Evolutionary conservation across 2,888 invertebrate genomes (phyloP), one percentile per base, ranked within the genome.

Genomic region (Pammene fasciana): DNA sequence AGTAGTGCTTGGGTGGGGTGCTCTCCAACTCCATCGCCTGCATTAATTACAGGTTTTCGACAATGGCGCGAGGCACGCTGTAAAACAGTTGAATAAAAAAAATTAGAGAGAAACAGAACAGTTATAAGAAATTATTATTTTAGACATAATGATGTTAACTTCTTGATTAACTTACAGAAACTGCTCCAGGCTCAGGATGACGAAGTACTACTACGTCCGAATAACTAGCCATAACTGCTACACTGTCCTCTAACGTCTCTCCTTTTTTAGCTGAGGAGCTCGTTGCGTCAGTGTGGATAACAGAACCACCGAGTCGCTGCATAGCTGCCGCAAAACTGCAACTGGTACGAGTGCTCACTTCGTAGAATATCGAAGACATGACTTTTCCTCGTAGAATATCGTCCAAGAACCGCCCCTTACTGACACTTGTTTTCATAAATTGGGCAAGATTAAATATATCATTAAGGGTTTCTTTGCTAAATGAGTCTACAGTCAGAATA

Each of bases 1-100:
- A 99, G 93, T 13, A 99, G 92, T 0, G 99, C 99, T 93, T 99
- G 99, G 0, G 99, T 99, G 0, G 99, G 99, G 89, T 99, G 99
- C 85, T 99, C 99, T 0, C 99, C 99, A 0, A 97, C 94, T 9
- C 99, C 99, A 89, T 99, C 99, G 1, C 99, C 99, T 11, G 99
- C 99, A 91, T 99, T 99, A 64, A 99, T 95, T n/a, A 99, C 90
- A 0, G 99, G 98, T 82, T 97, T 98, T 0, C 97, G 94, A 76
- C 96, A 96, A 71, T 95, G 95, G 14, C 95, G 94, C 0, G 98
- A 95, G 0, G 97, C 98, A 78, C 95, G 94, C 97, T 97, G 82
- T 82, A 84, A 81, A 59, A 65, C 41, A 66, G 13, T 43, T 5
- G 4, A 57, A 70, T 41, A 13, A 38, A 18, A 65, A 10, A 55